Percentiles rank a stretch among this genome's conserved stretches.
These are phyloP conservation scores for human DNA, from an alignment of 2,113 vertebrate genomes.

Conservation along the genomic window DNA sequence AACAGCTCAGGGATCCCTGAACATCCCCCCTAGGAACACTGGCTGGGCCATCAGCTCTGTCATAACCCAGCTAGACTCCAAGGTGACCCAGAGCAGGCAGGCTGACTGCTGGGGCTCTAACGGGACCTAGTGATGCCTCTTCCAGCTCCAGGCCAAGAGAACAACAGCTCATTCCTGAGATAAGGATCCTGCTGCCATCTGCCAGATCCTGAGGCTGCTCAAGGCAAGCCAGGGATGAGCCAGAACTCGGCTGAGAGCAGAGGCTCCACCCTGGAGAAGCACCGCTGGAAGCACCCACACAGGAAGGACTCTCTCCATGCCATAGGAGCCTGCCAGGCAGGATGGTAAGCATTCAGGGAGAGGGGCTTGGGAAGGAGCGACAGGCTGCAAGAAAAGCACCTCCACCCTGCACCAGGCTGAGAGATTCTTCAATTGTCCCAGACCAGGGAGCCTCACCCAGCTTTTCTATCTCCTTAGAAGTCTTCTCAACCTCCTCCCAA, in stretches of 20 bases:
- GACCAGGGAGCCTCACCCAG: neutral
- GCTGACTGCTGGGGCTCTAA: constrained; percentile 44
- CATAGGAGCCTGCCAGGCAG: neutral
- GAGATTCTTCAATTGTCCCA: neutral
- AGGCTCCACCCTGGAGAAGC: constrained; percentile 34
- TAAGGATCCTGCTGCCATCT: constrained; percentile 68
- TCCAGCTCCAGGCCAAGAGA: constrained; percentile 43
- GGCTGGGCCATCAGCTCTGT: neutral
- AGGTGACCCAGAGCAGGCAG: neutral
- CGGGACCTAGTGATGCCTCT: constrained; percentile 31
- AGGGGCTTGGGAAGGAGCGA: neutral
- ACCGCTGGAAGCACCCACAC: neutral
- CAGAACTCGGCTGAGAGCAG: neutral
- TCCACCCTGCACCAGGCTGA: neutral
- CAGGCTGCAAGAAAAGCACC: neutral
- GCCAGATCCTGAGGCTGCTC: neutral
- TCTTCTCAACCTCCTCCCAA: constrained; percentile 30
- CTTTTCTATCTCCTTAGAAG: neutral
- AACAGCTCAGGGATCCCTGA: neutral
- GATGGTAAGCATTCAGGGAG: neutral
- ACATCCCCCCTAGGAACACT: neutral
- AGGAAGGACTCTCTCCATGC: neutral
- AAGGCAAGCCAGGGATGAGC: neutral
- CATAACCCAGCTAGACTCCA: neutral
- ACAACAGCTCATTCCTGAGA: constrained; percentile 54